Evolutionary conservation across 2,113 vertebrate genomes (phyloP), one percentile per base, ranked within the genome.

Genomic region (Amphilophus citrinellus): DNA sequence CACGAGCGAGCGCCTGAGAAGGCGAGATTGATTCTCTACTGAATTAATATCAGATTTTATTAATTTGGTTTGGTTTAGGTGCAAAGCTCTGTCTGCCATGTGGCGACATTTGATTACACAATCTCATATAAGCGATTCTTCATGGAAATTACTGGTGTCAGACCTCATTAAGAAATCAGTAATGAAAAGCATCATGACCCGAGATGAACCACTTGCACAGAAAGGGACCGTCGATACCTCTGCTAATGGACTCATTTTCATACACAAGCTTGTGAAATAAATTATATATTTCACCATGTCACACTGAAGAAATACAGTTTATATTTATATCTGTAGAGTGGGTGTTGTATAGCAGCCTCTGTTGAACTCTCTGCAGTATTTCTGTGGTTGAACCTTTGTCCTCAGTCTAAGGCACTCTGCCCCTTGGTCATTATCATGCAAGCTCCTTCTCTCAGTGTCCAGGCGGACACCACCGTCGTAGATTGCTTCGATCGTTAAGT

Each of bases 361-460:
- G 61, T 84, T 11, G 44, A 89, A 89, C 77, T 84, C 42, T 79
- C 77, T 10, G 1, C 60, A 81, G 76, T 73, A 59, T 88, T 76
- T 76, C 71, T 63, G 42, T 20, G 15, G 76, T 82, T 71, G 27
- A 84, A 80, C 73, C 80, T 77, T 76, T 77, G 42, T 78, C 80
- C 22, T 89, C 91, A 84, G 88, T 88, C 91, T 96, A 96, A 96
- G 95, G 96, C 96, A 96, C 96, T 93, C 95, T 85, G 92, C 93
- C 94, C 92, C 77, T 71, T 53, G 37, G 60, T 79, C 56, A 44
- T 24, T 61, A 59, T 62, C 84, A 58, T 42, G 61, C 35, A 2
- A 68, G 59, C 83, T 84, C 79, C 63, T 78, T 27, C 80, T 63
- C 77, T 76, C 15, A 3, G 65, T 58, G 27, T 80, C 85, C n/a